A percentile compares a stretch with the other conserved stretches of the same genome.
phyloP scores from a whole-genome alignment of 2,113 vertebrate genomes.

The Emydocephalus ijimae region DNA sequence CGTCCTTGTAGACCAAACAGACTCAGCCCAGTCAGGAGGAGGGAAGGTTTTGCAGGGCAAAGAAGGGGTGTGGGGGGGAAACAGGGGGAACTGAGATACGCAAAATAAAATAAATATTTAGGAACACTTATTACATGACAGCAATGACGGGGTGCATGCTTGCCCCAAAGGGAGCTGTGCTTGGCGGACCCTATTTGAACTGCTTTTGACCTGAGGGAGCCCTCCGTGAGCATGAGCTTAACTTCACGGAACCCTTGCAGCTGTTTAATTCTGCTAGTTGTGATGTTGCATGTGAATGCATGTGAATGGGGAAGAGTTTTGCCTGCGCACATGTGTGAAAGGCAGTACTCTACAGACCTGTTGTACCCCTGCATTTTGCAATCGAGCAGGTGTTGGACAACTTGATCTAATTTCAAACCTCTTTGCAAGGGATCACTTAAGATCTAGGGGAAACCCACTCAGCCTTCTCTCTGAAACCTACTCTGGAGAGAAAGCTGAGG shows the following conservation, averaged over 20 bases:
- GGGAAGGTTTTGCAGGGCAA: neutral
- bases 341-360: neutral
- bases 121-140: neutral
- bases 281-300: neutral
- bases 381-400: neutral
- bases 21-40: neutral
- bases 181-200: neutral
- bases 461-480: neutral
- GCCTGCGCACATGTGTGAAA: neutral
- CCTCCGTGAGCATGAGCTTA: neutral
- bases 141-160: neutral
- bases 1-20: neutral
- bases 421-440: neutral
- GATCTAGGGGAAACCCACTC: neutral
- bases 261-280: neutral
- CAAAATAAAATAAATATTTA: neutral
- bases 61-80: neutral
- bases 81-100: neutral
- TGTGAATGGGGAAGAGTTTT: neutral
- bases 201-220: neutral
- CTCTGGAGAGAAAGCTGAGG: neutral
- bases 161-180: neutral
- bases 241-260: neutral
- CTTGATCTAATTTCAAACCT: neutral
- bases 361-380: neutral